These are phyloP conservation scores for Agrochola circellaris DNA, from an alignment of 2,888 invertebrate species.

Conservation along the genomic window DNA sequence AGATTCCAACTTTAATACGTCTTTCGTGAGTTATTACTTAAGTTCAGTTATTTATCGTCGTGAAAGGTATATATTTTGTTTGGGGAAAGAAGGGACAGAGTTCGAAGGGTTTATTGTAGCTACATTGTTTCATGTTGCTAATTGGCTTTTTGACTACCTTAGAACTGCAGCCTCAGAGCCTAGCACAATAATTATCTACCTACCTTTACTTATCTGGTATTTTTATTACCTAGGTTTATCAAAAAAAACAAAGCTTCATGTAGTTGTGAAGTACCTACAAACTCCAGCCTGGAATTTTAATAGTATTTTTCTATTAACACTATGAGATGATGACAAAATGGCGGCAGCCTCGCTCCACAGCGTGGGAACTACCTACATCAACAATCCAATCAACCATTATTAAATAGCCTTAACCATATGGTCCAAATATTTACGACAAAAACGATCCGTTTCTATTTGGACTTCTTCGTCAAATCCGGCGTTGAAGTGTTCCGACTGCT, in stretches of 20 bases:
- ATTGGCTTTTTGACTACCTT: not conserved
- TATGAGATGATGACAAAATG: not conserved
- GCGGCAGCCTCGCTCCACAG: not conserved
- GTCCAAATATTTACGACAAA: slow-evolving; percentile 25
- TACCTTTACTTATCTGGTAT: too few species aligned
- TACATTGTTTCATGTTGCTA: not conserved
- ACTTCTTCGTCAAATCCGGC: slow-evolving; percentile 30
- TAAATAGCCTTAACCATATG: slow-evolving; percentile 23
- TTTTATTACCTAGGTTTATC: not conserved
- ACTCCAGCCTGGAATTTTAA: not conserved
- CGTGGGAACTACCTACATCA: slow-evolving; percentile 36
- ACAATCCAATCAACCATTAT: slow-evolving; percentile 2
- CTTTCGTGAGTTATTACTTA: slow-evolving; percentile 47
- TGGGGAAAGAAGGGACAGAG: not conserved
- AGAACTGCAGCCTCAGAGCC: too few species aligned
- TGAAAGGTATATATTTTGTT: not conserved
- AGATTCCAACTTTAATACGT: slow-evolving; percentile 46
- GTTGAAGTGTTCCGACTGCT: slow-evolving; percentile 20
- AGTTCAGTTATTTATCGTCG: slow-evolving; percentile 48
- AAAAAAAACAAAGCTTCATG: not conserved
- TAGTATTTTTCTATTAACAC: not conserved
- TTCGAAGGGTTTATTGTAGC: not conserved
- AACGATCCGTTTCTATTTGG: slow-evolving; percentile 28
- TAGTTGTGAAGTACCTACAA: not conserved
- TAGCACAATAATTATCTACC: not conserved